Percentiles rank a stretch among this genome's conserved stretches.
Conservation (phyloP, 2,888 invertebrate genomes). For the Argyresthia albistria region DNA sequence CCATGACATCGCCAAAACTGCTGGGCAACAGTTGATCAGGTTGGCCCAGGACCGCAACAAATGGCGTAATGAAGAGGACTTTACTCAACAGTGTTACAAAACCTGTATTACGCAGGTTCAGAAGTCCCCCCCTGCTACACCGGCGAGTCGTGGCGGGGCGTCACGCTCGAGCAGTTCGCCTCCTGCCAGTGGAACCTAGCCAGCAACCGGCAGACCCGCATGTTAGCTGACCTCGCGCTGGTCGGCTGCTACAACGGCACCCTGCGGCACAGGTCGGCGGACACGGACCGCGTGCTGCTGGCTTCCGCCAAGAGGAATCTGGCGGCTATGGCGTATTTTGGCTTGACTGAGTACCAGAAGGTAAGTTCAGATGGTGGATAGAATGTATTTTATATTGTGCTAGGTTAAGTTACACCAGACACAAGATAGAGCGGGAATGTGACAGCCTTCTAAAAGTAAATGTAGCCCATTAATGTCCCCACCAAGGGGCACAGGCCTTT, state of each 20-base stretch:
- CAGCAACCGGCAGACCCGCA: conserved; percentile 96
- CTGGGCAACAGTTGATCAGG: too few species aligned
- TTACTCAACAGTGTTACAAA: too few species aligned
- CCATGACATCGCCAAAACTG: too few species aligned
- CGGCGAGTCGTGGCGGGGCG: conserved; percentile 90
- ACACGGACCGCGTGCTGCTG: conserved; percentile 88
- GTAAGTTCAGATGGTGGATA: conserved; percentile 38
- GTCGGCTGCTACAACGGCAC: conserved; percentile 96
- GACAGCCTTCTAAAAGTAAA: too few species aligned
- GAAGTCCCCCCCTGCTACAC: conserved; percentile 89
- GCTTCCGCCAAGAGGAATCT: conserved; percentile 97
- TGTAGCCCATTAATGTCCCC: too few species aligned
- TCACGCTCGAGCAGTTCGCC: conserved; percentile 92
- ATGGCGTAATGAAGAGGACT: too few species aligned
- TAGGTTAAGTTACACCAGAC: too few species aligned
- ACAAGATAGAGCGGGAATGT: too few species aligned
- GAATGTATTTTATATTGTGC: not conserved
- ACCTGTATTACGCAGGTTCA: conserved; percentile 41
- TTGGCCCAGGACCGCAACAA: too few species aligned
- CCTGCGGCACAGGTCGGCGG: conserved; percentile 76
- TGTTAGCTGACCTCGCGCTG: conserved; percentile 95
- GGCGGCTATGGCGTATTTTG: conserved; percentile 96
- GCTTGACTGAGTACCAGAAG: conserved; percentile 95
- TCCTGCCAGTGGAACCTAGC: conserved; percentile 95
- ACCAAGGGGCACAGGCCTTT: too few species aligned